Evolutionary conservation across 1,140 invertebrate species (phyloP).

Genomic region (Scaptomyza hsui): DNA sequence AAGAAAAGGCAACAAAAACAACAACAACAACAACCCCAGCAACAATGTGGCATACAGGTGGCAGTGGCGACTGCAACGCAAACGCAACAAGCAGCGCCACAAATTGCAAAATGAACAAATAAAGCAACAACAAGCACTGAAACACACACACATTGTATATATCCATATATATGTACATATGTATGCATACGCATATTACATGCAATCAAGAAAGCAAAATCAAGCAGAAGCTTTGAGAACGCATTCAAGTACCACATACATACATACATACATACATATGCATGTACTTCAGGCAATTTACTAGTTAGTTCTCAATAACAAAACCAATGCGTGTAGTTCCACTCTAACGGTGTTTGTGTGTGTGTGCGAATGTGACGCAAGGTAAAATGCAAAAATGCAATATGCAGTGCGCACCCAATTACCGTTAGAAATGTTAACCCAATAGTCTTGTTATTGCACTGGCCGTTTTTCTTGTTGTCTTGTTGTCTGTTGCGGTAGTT

Average conservation of each 20-base stretch:
- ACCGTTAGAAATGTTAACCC: conserved; percentile 54
- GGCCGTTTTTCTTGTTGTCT: background rate
- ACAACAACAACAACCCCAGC: conserved; percentile 18
- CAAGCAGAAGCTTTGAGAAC: conserved; percentile 1
- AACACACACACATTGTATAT: background rate
- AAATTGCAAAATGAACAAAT: conserved; percentile 16
- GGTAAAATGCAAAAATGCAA: conserved; percentile 27
- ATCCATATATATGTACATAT: too few species aligned
- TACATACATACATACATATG: conserved; percentile 11
- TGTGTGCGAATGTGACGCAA: conserved; percentile 13
- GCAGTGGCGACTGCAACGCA: conserved; percentile 21
- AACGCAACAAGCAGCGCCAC: conserved; percentile 20
- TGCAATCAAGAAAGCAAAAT: conserved; percentile 25
- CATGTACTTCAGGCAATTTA: conserved; percentile 31
- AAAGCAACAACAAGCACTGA: conserved; percentile 13
- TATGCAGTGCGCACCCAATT: conserved; percentile 29
- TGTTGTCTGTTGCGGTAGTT: background rate
- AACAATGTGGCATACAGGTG: conserved; percentile 39
- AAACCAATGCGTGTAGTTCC: conserved; percentile 16
- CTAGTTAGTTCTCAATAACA: conserved; percentile 11
- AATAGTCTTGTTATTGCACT: conserved; percentile 50
- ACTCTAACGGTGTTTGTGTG: background rate
- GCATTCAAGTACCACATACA: conserved; percentile 21
- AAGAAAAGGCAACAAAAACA: conserved; percentile 28
- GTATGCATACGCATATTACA: conserved; percentile 31